These are phyloP conservation scores for Drosophila atripex DNA, from an alignment of 2,888 invertebrate species.

Conservation along the genomic window DNA sequence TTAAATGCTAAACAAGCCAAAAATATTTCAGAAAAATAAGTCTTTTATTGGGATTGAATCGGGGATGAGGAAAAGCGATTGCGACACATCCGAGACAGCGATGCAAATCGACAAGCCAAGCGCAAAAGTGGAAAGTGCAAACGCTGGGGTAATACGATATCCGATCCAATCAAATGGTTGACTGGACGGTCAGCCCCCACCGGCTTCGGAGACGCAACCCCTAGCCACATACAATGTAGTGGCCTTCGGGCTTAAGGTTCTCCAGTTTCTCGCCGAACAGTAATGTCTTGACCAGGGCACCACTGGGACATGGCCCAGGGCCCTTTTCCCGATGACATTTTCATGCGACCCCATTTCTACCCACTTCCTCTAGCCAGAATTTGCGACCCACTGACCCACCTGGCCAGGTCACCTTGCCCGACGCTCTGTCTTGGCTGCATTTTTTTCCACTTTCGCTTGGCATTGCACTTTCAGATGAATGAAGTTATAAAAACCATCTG, in stretches of 20 bases:
- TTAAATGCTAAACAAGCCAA: conserved; percentile 7
- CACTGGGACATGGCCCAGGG: conserved; percentile 7
- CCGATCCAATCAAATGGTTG: conserved; percentile 30
- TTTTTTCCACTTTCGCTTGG: conserved; percentile 45
- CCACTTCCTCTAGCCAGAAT: conserved; percentile 30
- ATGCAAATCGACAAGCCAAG: conserved; percentile 30
- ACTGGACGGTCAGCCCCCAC: conserved; percentile 21
- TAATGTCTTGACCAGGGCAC: conserved; percentile 10
- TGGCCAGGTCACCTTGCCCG: conserved; percentile 47
- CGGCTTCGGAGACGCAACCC: conserved; percentile 1
- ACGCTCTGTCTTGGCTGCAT: conserved; percentile 15
- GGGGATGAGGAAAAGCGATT: conserved; percentile 36
- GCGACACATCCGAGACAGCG: conserved; percentile 52
- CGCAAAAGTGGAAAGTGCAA: conserved; percentile 42
- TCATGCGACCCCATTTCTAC: not conserved
- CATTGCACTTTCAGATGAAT: conserved; percentile 48
- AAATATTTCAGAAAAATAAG: not conserved
- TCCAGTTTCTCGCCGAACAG: conserved; percentile 19
- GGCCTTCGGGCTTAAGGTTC: conserved; percentile 47
- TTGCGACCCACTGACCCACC: conserved; percentile 56
- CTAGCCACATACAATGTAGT: conserved; percentile 27
- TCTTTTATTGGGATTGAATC: not conserved
- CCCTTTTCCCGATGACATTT: not conserved
- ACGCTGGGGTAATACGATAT: conserved; percentile 54
- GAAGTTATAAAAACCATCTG: conserved; percentile 62